Evolutionary conservation across 2,888 invertebrate genomes (phyloP).

Genomic region (Xestia xanthographa): DNA sequence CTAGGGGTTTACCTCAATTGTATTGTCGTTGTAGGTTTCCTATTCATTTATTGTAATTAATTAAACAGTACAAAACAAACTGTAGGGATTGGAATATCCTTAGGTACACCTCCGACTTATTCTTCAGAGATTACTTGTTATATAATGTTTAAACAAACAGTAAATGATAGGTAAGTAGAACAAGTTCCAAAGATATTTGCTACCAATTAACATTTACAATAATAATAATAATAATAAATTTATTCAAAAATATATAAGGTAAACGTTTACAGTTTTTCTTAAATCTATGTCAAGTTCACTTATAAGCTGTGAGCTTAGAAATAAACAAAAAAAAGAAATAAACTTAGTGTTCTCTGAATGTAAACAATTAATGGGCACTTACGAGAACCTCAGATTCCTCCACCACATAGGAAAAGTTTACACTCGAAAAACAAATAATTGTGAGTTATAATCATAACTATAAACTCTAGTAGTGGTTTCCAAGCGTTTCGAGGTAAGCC

Average conservation of each 20-base stretch:
- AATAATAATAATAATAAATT: no score
- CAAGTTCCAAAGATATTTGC: background rate
- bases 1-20: slow-evolving; percentile 12
- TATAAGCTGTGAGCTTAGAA: no score
- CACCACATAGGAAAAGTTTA: slow-evolving; percentile 43
- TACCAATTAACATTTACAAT: background rate
- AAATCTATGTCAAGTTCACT: no score
- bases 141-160: background rate
- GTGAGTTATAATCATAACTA: slow-evolving; percentile 13
- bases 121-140: background rate
- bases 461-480: slow-evolving; percentile 46
- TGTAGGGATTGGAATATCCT: no score
- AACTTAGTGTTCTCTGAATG: slow-evolving; percentile 7
- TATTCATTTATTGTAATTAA: background rate
- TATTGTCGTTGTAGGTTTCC: background rate
- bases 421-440: slow-evolving; percentile 40
- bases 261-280: no score
- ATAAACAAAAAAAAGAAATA: no score
- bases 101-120: background rate
- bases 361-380: slow-evolving; percentile 23
- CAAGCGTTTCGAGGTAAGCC: slow-evolving; percentile 48
- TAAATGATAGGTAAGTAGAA: background rate
- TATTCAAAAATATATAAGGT: no score
- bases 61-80: background rate
- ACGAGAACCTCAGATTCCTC: slow-evolving; percentile 26